Evolutionary conservation across 2,113 vertebrate genomes (phyloP).

Genomic region (Cnemophilus loriae): DNA sequence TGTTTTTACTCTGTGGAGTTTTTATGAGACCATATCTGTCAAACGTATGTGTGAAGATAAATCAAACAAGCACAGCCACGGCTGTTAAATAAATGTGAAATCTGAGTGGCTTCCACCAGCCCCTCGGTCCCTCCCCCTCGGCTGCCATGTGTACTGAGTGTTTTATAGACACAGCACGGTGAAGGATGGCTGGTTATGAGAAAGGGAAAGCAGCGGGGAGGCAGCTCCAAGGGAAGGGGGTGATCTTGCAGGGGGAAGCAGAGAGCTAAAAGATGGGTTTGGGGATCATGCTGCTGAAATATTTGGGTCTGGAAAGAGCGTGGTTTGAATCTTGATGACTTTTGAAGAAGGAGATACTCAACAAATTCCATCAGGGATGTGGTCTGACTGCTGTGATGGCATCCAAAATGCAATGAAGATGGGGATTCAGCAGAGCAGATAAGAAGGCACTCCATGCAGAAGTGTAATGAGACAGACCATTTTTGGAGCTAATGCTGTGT

Average conservation of each 20-base stretch:
- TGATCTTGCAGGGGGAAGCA: not conserved
- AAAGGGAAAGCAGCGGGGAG: not conserved
- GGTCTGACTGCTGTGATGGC: not conserved
- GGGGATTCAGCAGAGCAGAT: not conserved
- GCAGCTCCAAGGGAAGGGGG: not conserved
- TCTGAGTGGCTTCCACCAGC: slow-evolving; percentile 50
- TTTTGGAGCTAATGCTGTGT: not conserved
- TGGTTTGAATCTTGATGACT: not conserved
- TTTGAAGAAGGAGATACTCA: not conserved
- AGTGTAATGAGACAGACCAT: not conserved
- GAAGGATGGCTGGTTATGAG: not conserved
- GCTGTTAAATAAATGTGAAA: slow-evolving; percentile 56
- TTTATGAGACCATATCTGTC: slow-evolving; percentile 71
- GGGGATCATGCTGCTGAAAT: not conserved
- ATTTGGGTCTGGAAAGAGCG: not conserved
- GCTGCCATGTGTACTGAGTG: not conserved
- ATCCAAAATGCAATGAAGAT: not conserved
- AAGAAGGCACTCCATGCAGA: not conserved
- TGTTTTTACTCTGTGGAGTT: slow-evolving; percentile 60
- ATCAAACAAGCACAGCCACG: slow-evolving; percentile 55
- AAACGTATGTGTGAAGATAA: slow-evolving; percentile 58
- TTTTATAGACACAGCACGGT: slow-evolving; percentile 2
- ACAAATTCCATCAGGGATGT: not conserved
- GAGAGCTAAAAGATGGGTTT: not conserved
- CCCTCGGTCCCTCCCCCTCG: not conserved